These are phyloP conservation scores for Apogon talboti DNA, from an alignment of 2,797 vertebrate species.

Conservation along the genomic window DNA sequence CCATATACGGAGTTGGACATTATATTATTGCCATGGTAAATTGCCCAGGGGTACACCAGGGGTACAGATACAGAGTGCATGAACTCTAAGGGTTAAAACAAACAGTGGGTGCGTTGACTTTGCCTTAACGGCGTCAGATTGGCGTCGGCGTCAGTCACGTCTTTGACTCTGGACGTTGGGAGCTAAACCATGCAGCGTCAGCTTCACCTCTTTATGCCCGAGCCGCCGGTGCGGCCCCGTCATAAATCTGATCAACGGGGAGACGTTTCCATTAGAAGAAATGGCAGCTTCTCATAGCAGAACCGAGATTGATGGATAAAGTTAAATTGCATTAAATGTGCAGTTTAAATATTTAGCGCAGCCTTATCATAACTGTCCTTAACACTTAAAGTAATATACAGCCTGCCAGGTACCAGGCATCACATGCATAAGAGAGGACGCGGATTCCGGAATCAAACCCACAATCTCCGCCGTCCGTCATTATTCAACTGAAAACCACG, in stretches of 20 bases:
- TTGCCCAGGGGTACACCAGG: too few relatives aligned
- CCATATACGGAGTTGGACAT: too few relatives aligned
- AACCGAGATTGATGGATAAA: slow-evolving; percentile 89
- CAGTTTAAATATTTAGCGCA: slow-evolving; percentile 93
- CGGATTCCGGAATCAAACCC: not conserved
- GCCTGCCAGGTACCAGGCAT: slow-evolving; percentile 48
- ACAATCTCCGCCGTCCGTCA: not conserved
- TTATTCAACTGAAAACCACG: too few relatives aligned
- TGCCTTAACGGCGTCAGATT: too few relatives aligned
- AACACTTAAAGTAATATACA: slow-evolving; percentile 88
- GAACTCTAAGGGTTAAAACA: too few relatives aligned
- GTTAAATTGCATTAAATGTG: slow-evolving; percentile 89
- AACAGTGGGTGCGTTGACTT: too few relatives aligned
- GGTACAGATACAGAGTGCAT: too few relatives aligned
- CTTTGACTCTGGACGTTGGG: slow-evolving; percentile 7
- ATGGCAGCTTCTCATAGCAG: slow-evolving; percentile 74
- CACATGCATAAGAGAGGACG: slow-evolving; percentile 3
- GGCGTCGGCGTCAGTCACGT: too few relatives aligned
- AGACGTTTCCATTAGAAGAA: slow-evolving; percentile 83
- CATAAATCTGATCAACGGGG: slow-evolving; percentile 90
- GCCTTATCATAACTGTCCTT: slow-evolving; percentile 94
- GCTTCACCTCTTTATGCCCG: slow-evolving; percentile 22
- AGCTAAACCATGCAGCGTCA: slow-evolving; percentile 27
- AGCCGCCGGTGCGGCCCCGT: slow-evolving; percentile 36
- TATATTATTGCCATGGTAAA: too few relatives aligned